Conservation (phyloP, 1,140 invertebrate genomes). For the Asobara japonica region DNA sequence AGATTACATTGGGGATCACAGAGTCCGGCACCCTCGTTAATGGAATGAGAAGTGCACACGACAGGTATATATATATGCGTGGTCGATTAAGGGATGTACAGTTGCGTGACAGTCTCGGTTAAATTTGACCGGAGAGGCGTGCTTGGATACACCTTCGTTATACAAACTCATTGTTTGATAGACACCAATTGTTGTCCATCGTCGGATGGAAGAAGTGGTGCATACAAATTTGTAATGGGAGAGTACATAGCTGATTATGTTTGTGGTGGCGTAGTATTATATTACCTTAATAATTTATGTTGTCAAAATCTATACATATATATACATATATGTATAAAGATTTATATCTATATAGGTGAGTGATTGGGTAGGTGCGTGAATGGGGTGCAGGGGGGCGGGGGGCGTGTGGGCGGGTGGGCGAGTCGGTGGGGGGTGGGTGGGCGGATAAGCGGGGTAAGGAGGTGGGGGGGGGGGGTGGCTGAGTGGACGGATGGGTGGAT, state of each 20-base stretch:
- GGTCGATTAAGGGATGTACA: constrained; percentile 6
- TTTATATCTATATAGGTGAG: too few species aligned
- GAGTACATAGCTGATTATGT: neutral
- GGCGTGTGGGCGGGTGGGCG: too few species aligned
- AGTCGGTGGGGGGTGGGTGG: too few species aligned
- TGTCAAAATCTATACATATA: too few species aligned
- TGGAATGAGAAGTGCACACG: neutral
- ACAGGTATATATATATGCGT: neutral
- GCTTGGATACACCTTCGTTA: constrained; percentile 10
- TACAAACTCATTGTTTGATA: neutral
- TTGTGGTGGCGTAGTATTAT: neutral
- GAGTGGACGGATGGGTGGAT: too few species aligned
- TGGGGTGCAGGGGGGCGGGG: too few species aligned
- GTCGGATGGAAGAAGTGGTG: neutral
- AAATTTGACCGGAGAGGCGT: constrained; percentile 2
- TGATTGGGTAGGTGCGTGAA: too few species aligned
- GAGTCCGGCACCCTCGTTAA: neutral
- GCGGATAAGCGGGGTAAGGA: too few species aligned
- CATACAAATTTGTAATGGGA: neutral
- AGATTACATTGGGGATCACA: neutral
- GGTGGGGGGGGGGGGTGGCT: too few species aligned
- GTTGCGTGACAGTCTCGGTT: constrained; percentile 19
- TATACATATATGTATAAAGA: too few species aligned
- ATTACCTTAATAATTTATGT: too few species aligned
- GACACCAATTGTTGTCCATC: neutral